Evolutionary conservation across 2,888 invertebrate species (phyloP), one percentile per base, ranked within the genome.

Genomic region (Tholera decimalis): DNA sequence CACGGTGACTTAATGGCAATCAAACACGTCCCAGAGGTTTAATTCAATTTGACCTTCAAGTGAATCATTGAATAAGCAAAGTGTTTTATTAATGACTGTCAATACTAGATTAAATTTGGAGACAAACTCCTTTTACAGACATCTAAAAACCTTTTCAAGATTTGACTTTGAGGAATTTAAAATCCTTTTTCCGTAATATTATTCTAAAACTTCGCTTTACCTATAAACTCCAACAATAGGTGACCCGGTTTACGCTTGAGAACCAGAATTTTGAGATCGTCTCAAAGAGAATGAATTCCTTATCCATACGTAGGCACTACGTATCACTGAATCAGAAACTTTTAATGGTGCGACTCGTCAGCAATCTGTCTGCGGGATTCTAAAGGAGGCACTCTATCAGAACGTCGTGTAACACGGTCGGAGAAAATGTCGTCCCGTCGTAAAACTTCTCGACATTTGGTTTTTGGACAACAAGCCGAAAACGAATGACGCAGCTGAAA

Each of bases 291-390:
- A 78, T 80, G 57, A 69, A 68, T 73, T 58, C 30, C 77, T 59
- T 67, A 73, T 63, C 65, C 74, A 59, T 73, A 61, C 47, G 56
- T 72, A 68, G 63, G 68, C 57, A 69, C 66, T 76, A 74, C 83
- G 83, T 84, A 84, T 86, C 89, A 90, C 77, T 89, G 90, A 85
- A 84, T 89, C 88, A 87, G 88, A 90, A 91, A 91, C 84, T 91
- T 92, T 91, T 92, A 92, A 92, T 90, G 91, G 86, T 80, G 83
- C 77, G 81, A 86, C 82, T 88, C 86, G 86, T 85, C 85, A 87
- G 84, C 87, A 85, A 85, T 86, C 83, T 86, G 84, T 88, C 73
- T 67, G 39, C 46, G 71, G 63, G 67, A 77, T 71, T 81, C 73
- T 79, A 67, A 71, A 75, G 69, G 73, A 81, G 73, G 67, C 63